Evolutionary conservation across 2,797 vertebrate genomes (phyloP).

Genomic region (Dromococcyx pavoninus): DNA sequence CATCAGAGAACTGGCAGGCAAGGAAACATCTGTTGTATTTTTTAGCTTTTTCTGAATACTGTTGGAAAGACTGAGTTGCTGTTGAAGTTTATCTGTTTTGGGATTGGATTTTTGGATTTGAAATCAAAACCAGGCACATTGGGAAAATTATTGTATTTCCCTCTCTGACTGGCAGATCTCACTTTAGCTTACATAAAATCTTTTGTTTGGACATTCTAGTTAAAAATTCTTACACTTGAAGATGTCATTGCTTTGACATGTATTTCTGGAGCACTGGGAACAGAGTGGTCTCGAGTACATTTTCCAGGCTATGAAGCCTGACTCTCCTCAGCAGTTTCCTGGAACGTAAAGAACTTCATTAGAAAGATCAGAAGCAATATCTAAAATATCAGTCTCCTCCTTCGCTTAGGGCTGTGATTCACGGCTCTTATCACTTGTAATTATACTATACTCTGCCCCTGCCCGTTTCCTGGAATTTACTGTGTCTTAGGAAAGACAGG

Average conservation of each 20-base stretch:
- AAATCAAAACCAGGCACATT: neutral
- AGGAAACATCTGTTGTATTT: neutral
- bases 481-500: neutral
- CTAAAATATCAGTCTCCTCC: neutral
- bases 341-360: neutral
- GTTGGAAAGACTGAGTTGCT: neutral
- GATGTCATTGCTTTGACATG: neutral
- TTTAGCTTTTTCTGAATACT: neutral
- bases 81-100: neutral
- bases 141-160: neutral
- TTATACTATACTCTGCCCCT: neutral
- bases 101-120: neutral
- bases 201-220: neutral
- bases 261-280: neutral
- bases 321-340: neutral
- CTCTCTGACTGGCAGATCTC: neutral
- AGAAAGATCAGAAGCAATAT: conserved; percentile 2
- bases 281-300: neutral
- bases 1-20: neutral
- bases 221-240: neutral
- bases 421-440: neutral
- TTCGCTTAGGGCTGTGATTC: conserved; percentile 30
- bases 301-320: neutral
- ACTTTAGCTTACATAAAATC: neutral
- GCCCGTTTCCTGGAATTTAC: neutral